phyloP scores from a whole-genome alignment of 2,113 vertebrate species.

The Pimephales promelas region DNA sequence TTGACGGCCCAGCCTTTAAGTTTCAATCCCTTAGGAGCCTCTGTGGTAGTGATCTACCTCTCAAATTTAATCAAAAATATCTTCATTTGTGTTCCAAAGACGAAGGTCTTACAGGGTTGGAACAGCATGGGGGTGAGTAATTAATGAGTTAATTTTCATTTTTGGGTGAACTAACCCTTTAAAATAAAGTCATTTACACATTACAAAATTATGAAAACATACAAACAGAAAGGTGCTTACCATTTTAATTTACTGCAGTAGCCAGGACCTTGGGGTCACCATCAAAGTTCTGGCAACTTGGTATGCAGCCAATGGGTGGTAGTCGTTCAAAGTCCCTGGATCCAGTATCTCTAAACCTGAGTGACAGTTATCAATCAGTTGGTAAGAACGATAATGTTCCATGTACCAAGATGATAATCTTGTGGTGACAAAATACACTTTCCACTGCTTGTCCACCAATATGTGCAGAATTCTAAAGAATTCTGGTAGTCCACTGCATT shows the following conservation, averaged over 20 bases:
- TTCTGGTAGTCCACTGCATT: no score
- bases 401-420: conserved; percentile 52
- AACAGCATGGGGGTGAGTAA: no score
- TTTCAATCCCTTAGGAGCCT: no score
- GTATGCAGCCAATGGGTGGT: conserved; percentile 49
- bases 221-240: conserved; percentile 9
- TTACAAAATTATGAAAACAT: no score
- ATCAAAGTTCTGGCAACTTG: conserved; percentile 13
- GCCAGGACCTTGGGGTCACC: conserved; percentile 36
- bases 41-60: no score
- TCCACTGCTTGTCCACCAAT: neutral
- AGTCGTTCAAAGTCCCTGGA: conserved; percentile 54
- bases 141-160: no score
- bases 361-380: conserved; percentile 43
- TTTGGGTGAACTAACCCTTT: no score
- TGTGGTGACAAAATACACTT: conserved; percentile 41
- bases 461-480: neutral
- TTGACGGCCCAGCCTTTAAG: no score
- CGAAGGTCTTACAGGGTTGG: no score
- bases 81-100: no score
- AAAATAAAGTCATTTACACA: no score
- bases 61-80: no score
- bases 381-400: conserved; percentile 53
- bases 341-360: conserved; percentile 48
- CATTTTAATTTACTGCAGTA: conserved; percentile 40